Evolutionary conservation across 2,888 invertebrate species (phyloP).

Genomic region (Melipona beecheii): DNA sequence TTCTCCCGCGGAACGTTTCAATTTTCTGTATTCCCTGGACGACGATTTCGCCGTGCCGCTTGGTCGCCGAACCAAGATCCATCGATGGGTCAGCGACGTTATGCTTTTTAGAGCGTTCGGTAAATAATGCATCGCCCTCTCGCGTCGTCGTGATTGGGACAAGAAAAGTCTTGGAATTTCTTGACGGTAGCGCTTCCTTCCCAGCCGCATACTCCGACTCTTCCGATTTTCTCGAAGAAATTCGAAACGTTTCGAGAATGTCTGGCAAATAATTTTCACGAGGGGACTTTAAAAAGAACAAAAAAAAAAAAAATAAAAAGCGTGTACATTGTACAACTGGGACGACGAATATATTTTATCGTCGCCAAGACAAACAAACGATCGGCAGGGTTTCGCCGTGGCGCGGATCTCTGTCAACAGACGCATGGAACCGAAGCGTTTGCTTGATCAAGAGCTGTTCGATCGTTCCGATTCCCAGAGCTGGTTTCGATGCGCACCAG

Average conservation of each 20-base stretch:
- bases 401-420: slow-evolving; percentile 1
- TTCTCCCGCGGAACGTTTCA: slow-evolving; percentile 58
- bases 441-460: background rate
- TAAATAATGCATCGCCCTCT: slow-evolving; percentile 36
- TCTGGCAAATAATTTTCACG: background rate
- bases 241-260: too few relatives aligned
- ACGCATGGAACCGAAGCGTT: slow-evolving; percentile 18
- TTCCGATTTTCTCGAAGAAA: background rate
- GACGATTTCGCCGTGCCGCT: slow-evolving; percentile 37
- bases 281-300: background rate
- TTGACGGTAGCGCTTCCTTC: background rate
- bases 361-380: background rate
- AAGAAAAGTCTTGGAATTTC: slow-evolving; percentile 1
- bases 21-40: slow-evolving; percentile 58
- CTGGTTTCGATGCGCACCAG: slow-evolving; percentile 65
- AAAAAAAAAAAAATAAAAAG: background rate
- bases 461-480: slow-evolving; percentile 47
- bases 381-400: background rate
- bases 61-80: slow-evolving; percentile 1
- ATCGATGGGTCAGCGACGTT: slow-evolving; percentile 36
- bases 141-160: background rate
- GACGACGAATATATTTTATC: too few relatives aligned
- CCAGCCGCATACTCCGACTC: background rate
- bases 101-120: slow-evolving; percentile 21
- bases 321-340: too few relatives aligned